These are phyloP conservation scores for Monomorium pharaonis DNA, from an alignment of 1,140 invertebrate genomes.

Conservation along the genomic window DNA sequence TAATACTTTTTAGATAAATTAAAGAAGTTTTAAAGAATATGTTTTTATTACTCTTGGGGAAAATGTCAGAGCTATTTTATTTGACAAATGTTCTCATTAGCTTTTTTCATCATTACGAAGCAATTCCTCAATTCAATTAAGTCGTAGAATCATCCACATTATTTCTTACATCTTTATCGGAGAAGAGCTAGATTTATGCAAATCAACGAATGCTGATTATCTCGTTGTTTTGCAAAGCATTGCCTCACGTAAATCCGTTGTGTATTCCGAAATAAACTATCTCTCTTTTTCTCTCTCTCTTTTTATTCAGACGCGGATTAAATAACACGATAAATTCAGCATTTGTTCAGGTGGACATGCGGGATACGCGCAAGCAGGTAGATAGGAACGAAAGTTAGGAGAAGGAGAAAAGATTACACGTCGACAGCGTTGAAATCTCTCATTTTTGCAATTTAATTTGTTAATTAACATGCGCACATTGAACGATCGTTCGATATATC, in stretches of 20 bases:
- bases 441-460: not conserved
- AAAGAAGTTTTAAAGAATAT: not conserved
- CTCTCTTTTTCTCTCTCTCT: not conserved
- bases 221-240: not conserved
- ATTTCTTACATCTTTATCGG: constrained; percentile 38
- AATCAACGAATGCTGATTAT: not conserved
- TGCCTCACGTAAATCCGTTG: constrained; percentile 51
- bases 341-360: constrained; percentile 62
- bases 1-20: not conserved
- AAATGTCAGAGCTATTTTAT: not conserved
- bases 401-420: not conserved
- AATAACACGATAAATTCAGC: constrained; percentile 78
- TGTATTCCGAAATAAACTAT: not conserved
- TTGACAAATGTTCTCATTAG: not conserved
- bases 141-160: constrained; percentile 8
- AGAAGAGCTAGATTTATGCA: not conserved
- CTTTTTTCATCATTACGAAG: not conserved
- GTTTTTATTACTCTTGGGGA: not conserved
- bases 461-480: not conserved
- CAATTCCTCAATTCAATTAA: not conserved
- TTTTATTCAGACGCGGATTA: constrained; percentile 67
- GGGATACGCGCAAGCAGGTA: constrained; percentile 37
- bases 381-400: constrained; percentile 21
- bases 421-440: not conserved
- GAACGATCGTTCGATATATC: not conserved